Evolutionary conservation across 2,113 vertebrate species (phyloP).

Genomic region (Saccopteryx bilineata): DNA sequence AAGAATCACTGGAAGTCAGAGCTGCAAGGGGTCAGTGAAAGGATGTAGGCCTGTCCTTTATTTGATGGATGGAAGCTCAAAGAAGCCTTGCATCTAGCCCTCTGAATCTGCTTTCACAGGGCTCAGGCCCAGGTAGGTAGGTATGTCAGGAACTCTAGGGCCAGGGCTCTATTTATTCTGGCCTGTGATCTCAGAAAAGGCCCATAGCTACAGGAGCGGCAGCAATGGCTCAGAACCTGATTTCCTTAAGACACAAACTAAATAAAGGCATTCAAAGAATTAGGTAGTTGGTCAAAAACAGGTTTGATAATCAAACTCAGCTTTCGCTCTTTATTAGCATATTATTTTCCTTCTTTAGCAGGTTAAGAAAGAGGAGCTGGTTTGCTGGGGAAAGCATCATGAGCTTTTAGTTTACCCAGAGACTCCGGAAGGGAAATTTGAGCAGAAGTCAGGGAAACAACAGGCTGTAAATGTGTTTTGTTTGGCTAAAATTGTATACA

Average conservation of each 20-base stretch:
- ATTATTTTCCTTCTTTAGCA: slow-evolving; percentile 5
- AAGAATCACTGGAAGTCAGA: background rate
- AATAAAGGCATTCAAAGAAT: slow-evolving; percentile 28
- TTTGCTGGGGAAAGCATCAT: background rate
- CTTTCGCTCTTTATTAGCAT: slow-evolving; percentile 2
- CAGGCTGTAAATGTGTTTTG: background rate
- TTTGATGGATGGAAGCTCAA: background rate
- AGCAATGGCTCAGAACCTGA: background rate
- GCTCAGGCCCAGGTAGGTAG: background rate
- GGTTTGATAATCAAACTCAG: slow-evolving; percentile 37
- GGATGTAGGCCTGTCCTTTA: background rate
- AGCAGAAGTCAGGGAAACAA: slow-evolving; percentile 39
- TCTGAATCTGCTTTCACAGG: background rate
- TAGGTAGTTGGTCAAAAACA: background rate
- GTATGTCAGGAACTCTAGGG: background rate
- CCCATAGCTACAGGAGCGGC: background rate
- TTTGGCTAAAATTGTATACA: background rate
- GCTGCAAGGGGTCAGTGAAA: background rate
- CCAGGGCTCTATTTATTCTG: background rate
- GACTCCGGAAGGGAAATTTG: background rate
- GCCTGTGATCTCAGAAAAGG: background rate
- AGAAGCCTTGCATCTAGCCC: background rate
- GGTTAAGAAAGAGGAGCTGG: slow-evolving; percentile 1
- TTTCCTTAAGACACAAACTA: slow-evolving; percentile 22
- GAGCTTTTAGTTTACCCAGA: background rate